phyloP scores from a whole-genome alignment of 2,797 vertebrate species.

The Nannoperca australis region DNA sequence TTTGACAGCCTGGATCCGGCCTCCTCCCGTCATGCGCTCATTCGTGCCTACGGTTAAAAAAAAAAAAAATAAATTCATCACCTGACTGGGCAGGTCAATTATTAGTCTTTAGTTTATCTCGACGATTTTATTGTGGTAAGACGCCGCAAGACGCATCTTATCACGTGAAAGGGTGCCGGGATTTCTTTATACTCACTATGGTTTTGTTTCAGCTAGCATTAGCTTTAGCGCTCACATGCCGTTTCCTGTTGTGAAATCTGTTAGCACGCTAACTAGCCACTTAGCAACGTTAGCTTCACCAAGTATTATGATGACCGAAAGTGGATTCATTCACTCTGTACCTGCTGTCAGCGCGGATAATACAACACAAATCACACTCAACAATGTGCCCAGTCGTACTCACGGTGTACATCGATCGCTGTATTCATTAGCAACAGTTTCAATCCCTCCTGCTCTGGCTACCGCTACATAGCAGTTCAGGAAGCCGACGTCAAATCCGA shows the following conservation, averaged over 20 bases:
- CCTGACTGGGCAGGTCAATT: conserved; percentile 8
- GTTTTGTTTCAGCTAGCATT: conserved; percentile 54
- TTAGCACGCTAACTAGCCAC: conserved; percentile 71
- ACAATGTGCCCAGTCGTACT: conserved; percentile 71
- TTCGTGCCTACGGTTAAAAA: conserved; percentile 33
- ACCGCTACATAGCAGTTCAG: conserved; percentile 97
- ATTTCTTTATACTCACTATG: conserved; percentile 14
- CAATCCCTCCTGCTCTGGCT: conserved; percentile 95
- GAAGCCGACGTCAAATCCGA: conserved; percentile 96
- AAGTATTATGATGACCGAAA: neutral
- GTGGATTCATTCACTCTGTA: too few species aligned
- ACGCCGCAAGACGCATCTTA: accelerated
- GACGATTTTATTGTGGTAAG: accelerated
- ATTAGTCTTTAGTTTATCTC: neutral
- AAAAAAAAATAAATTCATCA: conserved; percentile 12
- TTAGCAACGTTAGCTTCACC: conserved; percentile 45
- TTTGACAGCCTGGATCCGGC: conserved; percentile 72
- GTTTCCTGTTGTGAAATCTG: conserved; percentile 73
- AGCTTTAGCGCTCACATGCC: conserved; percentile 79
- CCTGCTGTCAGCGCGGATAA: accelerated
- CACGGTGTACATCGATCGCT: conserved; percentile 97
- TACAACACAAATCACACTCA: accelerated
- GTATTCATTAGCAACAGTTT: conserved; percentile 95
- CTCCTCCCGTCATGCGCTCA: conserved; percentile 70
- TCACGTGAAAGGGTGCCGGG: accelerated